phyloP scores from a whole-genome alignment of 1,140 invertebrate genomes.

The Heliothis subflexa region DNA sequence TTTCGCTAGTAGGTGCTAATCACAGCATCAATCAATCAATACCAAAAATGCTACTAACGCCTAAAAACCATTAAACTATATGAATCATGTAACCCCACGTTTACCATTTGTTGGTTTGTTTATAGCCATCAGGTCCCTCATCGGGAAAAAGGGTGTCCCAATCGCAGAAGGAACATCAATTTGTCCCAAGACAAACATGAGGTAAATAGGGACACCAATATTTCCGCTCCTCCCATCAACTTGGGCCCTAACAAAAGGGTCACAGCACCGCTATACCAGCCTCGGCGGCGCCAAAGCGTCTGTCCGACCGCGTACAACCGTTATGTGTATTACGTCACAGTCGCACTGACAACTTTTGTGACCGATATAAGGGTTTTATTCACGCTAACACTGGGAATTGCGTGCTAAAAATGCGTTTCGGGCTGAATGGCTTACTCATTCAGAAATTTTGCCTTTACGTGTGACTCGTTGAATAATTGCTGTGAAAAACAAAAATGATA shows the following conservation, averaged over 20 bases:
- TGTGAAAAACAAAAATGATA: too few relatives aligned
- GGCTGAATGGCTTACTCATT: not conserved
- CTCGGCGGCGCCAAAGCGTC: constrained; percentile 63
- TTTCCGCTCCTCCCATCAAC: constrained; percentile 16
- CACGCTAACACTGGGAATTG: not conserved
- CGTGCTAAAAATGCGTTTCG: too few relatives aligned
- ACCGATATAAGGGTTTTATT: constrained; percentile 21
- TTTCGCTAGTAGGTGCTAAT: too few relatives aligned
- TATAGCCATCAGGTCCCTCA: too few relatives aligned
- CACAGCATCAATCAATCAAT: too few relatives aligned
- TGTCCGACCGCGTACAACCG: constrained; percentile 29
- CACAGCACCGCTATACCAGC: constrained; percentile 72
- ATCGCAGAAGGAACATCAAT: not conserved
- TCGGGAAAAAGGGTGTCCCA: not conserved
- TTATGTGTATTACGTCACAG: constrained; percentile 25
- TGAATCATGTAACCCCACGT: too few relatives aligned
- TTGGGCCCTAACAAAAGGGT: constrained; percentile 55
- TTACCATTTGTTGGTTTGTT: too few relatives aligned
- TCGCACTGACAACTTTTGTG: constrained; percentile 20
- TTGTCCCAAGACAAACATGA: not conserved
- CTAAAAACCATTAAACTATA: too few relatives aligned
- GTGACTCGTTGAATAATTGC: too few relatives aligned
- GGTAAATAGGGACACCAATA: not conserved
- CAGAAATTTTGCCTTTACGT: too few relatives aligned
- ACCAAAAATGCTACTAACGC: too few relatives aligned